Conservation (phyloP, 2,888 invertebrate species). For the Pterobdella sp. region DNA sequence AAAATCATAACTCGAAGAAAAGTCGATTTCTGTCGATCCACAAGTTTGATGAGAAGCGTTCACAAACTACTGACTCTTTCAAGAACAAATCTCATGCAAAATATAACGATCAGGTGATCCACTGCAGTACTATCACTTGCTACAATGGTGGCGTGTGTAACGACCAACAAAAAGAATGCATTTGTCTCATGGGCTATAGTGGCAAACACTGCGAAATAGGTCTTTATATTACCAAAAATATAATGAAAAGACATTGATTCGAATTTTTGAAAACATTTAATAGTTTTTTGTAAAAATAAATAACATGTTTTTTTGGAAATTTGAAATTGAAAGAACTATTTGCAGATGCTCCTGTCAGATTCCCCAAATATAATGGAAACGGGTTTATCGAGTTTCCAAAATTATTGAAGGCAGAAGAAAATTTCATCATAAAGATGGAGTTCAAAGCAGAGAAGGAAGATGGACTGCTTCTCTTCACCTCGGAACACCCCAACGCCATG, state of each 20-base stretch:
- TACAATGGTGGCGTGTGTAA: neutral
- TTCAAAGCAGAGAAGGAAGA: constrained; percentile 67
- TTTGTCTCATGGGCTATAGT: constrained; percentile 82
- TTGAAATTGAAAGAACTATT: too few species aligned
- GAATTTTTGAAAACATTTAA: neutral
- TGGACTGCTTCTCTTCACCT: constrained; percentile 80
- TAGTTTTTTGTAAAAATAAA: neutral
- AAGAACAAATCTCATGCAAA: neutral
- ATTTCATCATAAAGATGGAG: constrained; percentile 76
- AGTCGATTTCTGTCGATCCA: neutral
- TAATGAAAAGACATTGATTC: too few species aligned
- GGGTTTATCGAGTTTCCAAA: constrained; percentile 81
- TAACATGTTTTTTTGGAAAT: neutral
- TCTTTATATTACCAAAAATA: neutral
- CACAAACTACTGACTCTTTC: neutral
- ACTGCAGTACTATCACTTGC: neutral
- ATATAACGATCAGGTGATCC: neutral
- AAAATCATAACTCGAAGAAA: neutral
- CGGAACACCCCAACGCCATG: constrained; percentile 72
- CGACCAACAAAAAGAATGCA: constrained; percentile 54
- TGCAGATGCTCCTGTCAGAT: constrained; percentile 44
- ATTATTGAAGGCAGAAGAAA: constrained; percentile 71
- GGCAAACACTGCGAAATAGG: constrained; percentile 71
- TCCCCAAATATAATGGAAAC: constrained; percentile 71
- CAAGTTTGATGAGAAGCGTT: too few species aligned